Conservation (phyloP, 2,888 invertebrate genomes). For the Melanophora roralis region DNA sequence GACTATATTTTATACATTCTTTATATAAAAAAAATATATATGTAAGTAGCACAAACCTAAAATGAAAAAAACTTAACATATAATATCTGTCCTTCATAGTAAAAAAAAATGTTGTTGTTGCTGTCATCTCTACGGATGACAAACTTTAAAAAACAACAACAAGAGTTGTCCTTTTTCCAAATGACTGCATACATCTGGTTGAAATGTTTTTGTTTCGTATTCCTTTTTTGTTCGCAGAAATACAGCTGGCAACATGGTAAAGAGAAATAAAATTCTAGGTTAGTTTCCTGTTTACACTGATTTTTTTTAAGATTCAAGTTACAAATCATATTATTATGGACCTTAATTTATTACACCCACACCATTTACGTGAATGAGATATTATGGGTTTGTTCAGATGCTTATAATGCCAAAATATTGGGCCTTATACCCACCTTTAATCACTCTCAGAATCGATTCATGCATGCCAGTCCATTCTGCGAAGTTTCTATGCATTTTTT, state of each 20-base stretch:
- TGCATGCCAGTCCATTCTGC: too few species aligned
- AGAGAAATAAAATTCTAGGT: background rate
- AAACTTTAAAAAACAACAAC: background rate
- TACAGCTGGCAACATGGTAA: background rate
- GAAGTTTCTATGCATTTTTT: too few species aligned
- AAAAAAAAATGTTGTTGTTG: background rate
- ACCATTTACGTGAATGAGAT: too few species aligned
- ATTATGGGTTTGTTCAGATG: too few species aligned
- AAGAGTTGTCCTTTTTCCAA: constrained; percentile 34
- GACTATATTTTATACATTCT: constrained; percentile 6
- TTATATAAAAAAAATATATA: too few species aligned
- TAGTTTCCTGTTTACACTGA: too few species aligned
- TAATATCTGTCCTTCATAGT: background rate
- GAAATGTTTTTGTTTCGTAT: background rate
- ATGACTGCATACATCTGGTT: constrained; percentile 25
- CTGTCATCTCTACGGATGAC: background rate
- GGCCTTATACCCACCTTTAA: too few species aligned
- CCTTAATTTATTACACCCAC: too few species aligned
- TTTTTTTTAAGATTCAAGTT: too few species aligned
- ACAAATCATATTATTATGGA: too few species aligned
- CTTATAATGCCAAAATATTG: too few species aligned
- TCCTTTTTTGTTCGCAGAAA: background rate
- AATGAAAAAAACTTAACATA: background rate
- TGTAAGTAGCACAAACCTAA: background rate
- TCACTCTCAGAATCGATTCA: too few species aligned